Evolutionary conservation across 2,113 vertebrate species (phyloP).

Genomic region (Alouatta palliata): DNA sequence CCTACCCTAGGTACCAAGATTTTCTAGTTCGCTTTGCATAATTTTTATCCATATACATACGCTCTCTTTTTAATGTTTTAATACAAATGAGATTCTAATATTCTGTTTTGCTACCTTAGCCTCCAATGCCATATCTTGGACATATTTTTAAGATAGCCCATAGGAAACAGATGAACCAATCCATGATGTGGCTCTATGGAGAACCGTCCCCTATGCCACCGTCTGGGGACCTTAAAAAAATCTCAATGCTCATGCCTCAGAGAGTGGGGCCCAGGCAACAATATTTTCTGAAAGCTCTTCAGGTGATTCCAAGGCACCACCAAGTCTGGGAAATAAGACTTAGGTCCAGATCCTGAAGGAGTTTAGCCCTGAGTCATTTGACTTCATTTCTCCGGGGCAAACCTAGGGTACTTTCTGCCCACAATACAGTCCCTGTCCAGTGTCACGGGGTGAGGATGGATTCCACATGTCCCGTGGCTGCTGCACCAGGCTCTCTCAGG

Average conservation of each 20-base stretch:
- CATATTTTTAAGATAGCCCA: background rate
- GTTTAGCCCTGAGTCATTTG: background rate
- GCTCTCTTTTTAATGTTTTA: background rate
- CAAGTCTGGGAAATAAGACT: background rate
- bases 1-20: background rate
- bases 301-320: background rate
- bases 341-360: background rate
- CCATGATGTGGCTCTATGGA: rapidly evolving
- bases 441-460: background rate
- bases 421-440: background rate
- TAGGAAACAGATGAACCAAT: background rate
- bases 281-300: background rate
- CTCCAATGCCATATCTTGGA: background rate
- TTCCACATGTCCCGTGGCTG: rapidly evolving
- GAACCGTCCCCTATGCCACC: rapidly evolving
- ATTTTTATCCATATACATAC: background rate
- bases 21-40: background rate
- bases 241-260: background rate
- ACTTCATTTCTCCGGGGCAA: background rate
- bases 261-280: background rate
- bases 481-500: background rate
- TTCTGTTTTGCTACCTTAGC: background rate
- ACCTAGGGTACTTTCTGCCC: background rate
- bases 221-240: background rate
- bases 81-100: background rate